Conservation (phyloP, 2,113 vertebrate species). For the Corythaixoides concolor region DNA sequence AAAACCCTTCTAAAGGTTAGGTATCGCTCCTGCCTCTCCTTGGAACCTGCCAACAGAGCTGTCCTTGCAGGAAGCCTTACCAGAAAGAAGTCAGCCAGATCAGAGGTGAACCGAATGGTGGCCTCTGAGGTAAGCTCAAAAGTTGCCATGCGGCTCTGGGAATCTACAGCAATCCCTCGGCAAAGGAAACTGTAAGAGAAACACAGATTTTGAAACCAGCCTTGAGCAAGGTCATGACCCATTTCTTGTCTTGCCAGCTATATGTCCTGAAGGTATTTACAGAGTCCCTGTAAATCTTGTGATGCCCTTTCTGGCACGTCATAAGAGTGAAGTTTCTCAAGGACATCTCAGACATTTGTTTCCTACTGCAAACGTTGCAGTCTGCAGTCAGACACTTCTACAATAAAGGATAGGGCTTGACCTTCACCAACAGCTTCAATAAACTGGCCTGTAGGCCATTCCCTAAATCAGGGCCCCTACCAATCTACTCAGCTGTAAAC, state of each 20-base stretch:
- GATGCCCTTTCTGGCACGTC: background rate
- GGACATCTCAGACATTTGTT: conserved; percentile 27
- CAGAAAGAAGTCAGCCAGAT: conserved; percentile 86
- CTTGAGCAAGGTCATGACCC: background rate
- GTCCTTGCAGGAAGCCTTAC: conserved; percentile 66
- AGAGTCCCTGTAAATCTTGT: background rate
- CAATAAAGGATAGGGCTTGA: background rate
- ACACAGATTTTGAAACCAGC: background rate
- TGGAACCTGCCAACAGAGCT: background rate
- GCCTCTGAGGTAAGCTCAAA: conserved; percentile 80
- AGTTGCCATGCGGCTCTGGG: conserved; percentile 74
- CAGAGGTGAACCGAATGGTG: conserved; percentile 80
- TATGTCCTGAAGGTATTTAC: conserved; percentile 6
- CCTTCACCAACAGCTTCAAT: background rate
- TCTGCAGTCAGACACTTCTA: background rate
- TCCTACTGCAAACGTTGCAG: background rate
- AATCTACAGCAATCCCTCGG: conserved; percentile 81
- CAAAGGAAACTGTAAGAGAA: conserved; percentile 86
- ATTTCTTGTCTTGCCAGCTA: conserved; percentile 15
- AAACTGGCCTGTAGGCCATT: background rate
- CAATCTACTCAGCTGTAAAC: background rate
- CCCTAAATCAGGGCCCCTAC: background rate
- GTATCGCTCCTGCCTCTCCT: background rate
- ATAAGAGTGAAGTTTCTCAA: background rate
- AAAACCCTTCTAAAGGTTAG: background rate